Evolutionary conservation across 2,113 vertebrate genomes (phyloP), one percentile per base, ranked within the genome.

Genomic region (Rhegmatorhina hoffmannsi): DNA sequence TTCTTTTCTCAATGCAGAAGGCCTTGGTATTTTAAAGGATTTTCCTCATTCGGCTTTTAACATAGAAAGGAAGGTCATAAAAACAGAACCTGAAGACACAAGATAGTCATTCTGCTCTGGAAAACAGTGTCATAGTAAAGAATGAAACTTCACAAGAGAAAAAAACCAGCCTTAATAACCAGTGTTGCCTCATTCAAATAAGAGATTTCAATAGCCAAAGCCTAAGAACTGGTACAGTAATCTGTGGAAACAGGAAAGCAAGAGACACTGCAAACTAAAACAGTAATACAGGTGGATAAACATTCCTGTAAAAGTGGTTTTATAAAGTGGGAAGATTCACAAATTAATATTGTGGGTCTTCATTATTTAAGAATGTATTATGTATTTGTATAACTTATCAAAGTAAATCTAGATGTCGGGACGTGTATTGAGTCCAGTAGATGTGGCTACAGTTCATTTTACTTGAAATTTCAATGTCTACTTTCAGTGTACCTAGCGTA

Each of bases 101-200:
- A 99, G 98, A 99, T 99, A 99, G 98, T 98, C 96, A 82, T 96
- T 95, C 87, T 95, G 96, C 91, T 97, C 94, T 97, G 98, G 98
- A 98, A 96, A 98, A 98, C 58, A 96, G 97, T 97, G 94, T 97
- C 97, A 87, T 79, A 97, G 97, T 95, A 97, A 98, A 98, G 95
- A 96, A 98, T 97, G 98, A 98, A 98, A 97, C 98, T 98, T 97
- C 98, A 98, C 97, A 97, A 97, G 98, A 98, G 98, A 98, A 97
- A 97, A 97, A 84, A 86, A 96, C 84, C 98, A 99, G 99, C 99
- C 99, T 99, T 99, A 99, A 99, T 98, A 98, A 99, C 99, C 99
- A 98, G 98, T 78, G 98, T 98, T 99, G 99, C 99, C 99, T 99
- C 99, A 98, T 98, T 97, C 98, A 98, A 96, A 97, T 97, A 98